phyloP scores from a whole-genome alignment of 2,113 vertebrate species.

The Progne subis region DNA sequence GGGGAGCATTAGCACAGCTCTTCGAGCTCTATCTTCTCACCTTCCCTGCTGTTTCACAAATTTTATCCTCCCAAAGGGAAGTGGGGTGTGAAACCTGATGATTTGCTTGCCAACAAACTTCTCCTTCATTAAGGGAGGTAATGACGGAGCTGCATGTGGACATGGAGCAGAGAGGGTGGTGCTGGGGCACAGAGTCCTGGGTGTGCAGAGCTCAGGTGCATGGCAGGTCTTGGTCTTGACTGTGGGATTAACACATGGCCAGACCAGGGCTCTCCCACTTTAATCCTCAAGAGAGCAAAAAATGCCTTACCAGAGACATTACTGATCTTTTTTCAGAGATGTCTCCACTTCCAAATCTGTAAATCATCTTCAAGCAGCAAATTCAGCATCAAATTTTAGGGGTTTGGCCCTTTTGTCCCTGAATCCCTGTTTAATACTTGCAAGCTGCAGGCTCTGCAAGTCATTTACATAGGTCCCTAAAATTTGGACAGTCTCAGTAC shows the following conservation, averaged over 20 bases:
- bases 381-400: not conserved
- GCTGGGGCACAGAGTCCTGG: not conserved
- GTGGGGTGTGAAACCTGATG: not conserved
- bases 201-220: rapidly evolving
- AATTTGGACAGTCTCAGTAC: not conserved
- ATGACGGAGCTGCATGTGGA: not conserved
- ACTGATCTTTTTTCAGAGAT: not conserved
- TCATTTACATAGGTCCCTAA: not conserved
- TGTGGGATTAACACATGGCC: not conserved
- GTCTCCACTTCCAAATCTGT: not conserved
- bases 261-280: not conserved
- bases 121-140: not conserved
- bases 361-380: not conserved
- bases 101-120: not conserved
- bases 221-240: not conserved
- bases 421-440: not conserved
- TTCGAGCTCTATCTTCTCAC: slow-evolving; percentile 16
- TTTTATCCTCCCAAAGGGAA: slow-evolving; percentile 18
- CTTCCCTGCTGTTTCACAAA: slow-evolving; percentile 31
- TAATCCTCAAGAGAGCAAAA: not conserved
- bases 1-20: not conserved
- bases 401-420: not conserved
- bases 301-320: not conserved
- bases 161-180: not conserved
- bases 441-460: not conserved